A percentile compares a stretch with the other conserved stretches of the same genome.
Conservation (phyloP, 2,797 vertebrate genomes). For the Muscicapa striata region DNA sequence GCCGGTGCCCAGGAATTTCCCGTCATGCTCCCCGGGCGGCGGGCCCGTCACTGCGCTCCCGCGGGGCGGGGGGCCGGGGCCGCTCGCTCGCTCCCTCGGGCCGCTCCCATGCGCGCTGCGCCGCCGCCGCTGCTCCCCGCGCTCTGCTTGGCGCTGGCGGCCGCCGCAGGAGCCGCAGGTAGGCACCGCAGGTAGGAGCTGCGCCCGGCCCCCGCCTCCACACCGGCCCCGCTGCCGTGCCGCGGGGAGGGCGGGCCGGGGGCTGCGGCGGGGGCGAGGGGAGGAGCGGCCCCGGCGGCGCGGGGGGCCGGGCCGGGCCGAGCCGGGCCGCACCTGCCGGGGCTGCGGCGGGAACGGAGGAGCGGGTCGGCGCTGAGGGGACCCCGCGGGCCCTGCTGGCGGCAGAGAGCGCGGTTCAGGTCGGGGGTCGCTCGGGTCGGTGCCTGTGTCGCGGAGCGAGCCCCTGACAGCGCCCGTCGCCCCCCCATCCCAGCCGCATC, state of each 20-base stretch:
- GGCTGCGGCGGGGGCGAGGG: not conserved
- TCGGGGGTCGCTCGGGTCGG: not conserved
- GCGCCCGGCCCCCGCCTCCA: not conserved
- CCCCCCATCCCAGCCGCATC: not conserved
- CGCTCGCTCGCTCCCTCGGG: not conserved
- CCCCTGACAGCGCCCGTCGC: not conserved
- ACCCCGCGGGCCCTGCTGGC: not conserved
- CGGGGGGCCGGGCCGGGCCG: not conserved
- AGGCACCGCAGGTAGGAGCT: not conserved
- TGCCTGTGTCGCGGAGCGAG: not conserved
- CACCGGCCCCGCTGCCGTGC: not conserved
- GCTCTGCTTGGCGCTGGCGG: conserved; percentile 41
- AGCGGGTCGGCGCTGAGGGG: not conserved
- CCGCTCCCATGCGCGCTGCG: conserved; percentile 36
- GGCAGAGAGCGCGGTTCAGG: too few species aligned
- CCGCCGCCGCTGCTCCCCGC: conserved; percentile 5
- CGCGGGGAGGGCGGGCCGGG: not conserved
- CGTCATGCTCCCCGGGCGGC: conserved; percentile 81
- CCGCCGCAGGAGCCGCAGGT: conserved; percentile 25
- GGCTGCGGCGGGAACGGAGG: not conserved
- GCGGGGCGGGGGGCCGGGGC: not conserved
- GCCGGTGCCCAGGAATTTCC: conserved; percentile 83
- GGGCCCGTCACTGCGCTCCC: conserved; percentile 2
- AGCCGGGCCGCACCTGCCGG: not conserved
- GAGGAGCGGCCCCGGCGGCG: not conserved